Evolutionary conservation across 35 echinoderm and acorn worm species (phyloP), one percentile per base, ranked within the genome.

Genomic region (Patiria miniata): DNA sequence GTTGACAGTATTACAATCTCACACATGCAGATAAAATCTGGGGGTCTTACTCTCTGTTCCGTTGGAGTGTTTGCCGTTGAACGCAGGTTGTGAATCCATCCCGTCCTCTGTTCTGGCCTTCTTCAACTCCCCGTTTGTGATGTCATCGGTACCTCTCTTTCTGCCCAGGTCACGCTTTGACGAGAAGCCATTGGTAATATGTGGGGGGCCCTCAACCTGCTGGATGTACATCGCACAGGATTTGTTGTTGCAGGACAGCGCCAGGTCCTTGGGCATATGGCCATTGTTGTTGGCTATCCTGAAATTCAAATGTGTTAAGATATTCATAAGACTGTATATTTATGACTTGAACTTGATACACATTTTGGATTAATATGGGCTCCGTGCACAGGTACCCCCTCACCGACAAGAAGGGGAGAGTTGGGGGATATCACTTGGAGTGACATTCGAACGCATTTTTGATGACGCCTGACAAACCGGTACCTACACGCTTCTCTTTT

Each of bases 221-320:
- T 59, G 33, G n/a, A 84, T 84, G 44, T 84, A 84, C 2, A 37
- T 18, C 30, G 82, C 82, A 23, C 51, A 58, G 2, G 53, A 32
- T 39, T 84, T 52, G 19, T 84, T 54, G 8, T 52, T 58, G 57
- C 82, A 84, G 53, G 52, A 59, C 30, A 84, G 38, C 9, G 82
- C 82, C 23, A 84, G 54, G 29, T 84, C 82, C 82, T 61, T 84
- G 28, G 82, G 52, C 29, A 84, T 10, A 19, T 84, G 82, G 10
- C 82, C 82, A 84, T 84, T 84, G 82, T 84, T 84, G 82, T 84
- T 84, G 1, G 18, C 33, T 32, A 58, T 61, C 36, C 82, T 84
- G 36, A 39, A 81, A 40, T 3, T 69, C 7, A 69, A 23, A 69
- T 3, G 42, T 47, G 4, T 6, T 12, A 47, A 47, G 12, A 6